phyloP scores from a whole-genome alignment of 2,888 invertebrate genomes.

The Drosophila paranaensis region DNA sequence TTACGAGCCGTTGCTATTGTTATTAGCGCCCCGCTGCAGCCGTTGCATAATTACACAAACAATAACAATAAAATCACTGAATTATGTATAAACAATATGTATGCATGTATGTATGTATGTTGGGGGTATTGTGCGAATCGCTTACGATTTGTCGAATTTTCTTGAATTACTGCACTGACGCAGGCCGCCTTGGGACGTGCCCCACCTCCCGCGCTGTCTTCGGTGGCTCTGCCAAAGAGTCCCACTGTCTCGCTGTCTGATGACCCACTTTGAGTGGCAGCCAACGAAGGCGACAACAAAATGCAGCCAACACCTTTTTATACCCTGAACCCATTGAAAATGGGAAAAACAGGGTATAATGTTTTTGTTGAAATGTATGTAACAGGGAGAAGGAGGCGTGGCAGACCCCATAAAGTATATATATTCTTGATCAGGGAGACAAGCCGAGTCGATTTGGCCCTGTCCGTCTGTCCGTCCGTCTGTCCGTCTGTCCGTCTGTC shows the following conservation, averaged over 20 bases:
- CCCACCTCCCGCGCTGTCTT: conserved; percentile 36
- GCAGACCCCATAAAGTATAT: too few relatives aligned
- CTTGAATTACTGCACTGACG: conserved; percentile 28
- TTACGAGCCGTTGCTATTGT: conserved; percentile 22
- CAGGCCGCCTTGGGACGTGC: conserved; percentile 50
- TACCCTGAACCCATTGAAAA: too few relatives aligned
- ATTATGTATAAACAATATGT: conserved; percentile 13
- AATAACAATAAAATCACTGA: conserved; percentile 23
- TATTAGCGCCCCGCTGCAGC: conserved; percentile 31
- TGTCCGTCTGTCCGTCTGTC: too few relatives aligned
- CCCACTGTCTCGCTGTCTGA: conserved; percentile 33
- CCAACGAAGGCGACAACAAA: conserved; percentile 38
- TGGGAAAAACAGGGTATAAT: too few relatives aligned
- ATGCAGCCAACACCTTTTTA: conserved; percentile 60
- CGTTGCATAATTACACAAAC: conserved; percentile 55
- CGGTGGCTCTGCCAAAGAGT: conserved; percentile 11
- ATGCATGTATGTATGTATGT: background rate
- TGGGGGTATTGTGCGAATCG: conserved; percentile 4
- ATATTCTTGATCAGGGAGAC: too few relatives aligned
- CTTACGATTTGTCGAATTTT: conserved; percentile 34
- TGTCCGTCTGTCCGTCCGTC: too few relatives aligned
- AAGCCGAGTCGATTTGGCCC: too few relatives aligned
- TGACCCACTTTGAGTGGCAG: conserved; percentile 54
- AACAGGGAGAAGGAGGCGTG: too few relatives aligned
- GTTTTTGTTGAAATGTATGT: too few relatives aligned